phyloP scores from a whole-genome alignment of 2,113 vertebrate species.

The Talpa occidentalis region DNA sequence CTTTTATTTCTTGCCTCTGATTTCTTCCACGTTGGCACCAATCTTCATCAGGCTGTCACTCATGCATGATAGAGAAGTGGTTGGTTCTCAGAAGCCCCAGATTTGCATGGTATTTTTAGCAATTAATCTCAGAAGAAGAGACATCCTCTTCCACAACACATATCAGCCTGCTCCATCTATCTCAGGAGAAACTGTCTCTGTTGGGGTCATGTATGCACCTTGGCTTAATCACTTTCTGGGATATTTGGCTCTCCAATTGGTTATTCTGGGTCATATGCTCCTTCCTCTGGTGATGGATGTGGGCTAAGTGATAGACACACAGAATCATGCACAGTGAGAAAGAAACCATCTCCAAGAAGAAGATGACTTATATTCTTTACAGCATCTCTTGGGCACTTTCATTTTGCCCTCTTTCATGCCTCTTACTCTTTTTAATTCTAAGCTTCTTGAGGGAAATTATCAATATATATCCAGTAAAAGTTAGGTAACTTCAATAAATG shows the following conservation, averaged over 20 bases:
- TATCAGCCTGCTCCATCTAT: not conserved
- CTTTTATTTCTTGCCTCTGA: not conserved
- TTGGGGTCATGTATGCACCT: not conserved
- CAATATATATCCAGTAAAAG: not conserved
- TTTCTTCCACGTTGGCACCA: not conserved
- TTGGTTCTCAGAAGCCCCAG: not conserved
- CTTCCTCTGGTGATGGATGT: not conserved
- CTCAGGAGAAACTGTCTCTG: not conserved
- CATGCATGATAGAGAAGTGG: not conserved
- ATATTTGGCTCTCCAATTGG: not conserved
- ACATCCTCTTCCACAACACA: not conserved
- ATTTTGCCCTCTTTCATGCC: not conserved
- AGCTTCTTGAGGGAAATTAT: not conserved
- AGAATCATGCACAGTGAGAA: not conserved
- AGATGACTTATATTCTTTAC: not conserved
- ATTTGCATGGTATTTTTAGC: not conserved
- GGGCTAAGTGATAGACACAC: accelerated
- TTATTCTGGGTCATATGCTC: not conserved
- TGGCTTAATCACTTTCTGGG: not conserved
- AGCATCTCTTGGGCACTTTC: not conserved
- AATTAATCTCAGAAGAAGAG: not conserved
- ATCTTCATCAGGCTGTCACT: constrained; percentile 24
- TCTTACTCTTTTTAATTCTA: constrained; percentile 18
- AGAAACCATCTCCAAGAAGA: not conserved
- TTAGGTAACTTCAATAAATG: not conserved